A percentile compares a stretch with the other conserved stretches of the same genome.
Conservation (phyloP, 2,888 invertebrate species). For the Unio delphinus region DNA sequence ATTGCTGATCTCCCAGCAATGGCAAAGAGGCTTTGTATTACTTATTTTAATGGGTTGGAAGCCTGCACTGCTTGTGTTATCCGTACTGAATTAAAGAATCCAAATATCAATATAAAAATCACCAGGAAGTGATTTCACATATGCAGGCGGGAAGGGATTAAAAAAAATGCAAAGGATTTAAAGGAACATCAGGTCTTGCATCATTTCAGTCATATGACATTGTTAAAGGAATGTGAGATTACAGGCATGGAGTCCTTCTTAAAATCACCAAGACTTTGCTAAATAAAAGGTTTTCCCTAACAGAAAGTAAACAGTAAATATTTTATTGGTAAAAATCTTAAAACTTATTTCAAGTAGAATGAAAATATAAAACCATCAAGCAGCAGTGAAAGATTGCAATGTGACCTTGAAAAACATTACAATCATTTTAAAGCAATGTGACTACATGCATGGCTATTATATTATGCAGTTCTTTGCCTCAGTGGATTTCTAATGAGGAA, state of each 20-base stretch:
- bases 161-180: slow-evolving; percentile 14
- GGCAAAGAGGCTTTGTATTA: slow-evolving; percentile 36
- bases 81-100: slow-evolving; percentile 8
- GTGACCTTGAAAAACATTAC: slow-evolving; percentile 1
- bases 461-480: no score
- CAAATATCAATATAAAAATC: not conserved
- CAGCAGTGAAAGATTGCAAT: slow-evolving; percentile 10
- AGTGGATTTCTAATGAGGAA: no score
- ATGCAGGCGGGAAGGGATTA: slow-evolving; percentile 7
- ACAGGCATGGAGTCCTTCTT: slow-evolving; percentile 22
- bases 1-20: slow-evolving; percentile 36
- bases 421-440: no score
- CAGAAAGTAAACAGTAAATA: slow-evolving; percentile 5
- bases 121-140: slow-evolving; percentile 1
- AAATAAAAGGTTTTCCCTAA: slow-evolving; percentile 11
- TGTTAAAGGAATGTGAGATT: slow-evolving; percentile 15
- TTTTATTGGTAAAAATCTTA: slow-evolving; percentile 11
- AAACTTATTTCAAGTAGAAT: slow-evolving; percentile 12
- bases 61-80: slow-evolving; percentile 23
- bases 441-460: no score
- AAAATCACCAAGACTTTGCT: slow-evolving; percentile 15
- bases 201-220: slow-evolving; percentile 5
- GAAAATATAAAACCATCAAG: slow-evolving; percentile 10
- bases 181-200: slow-evolving; percentile 12
- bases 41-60: slow-evolving; percentile 27